phyloP scores from a whole-genome alignment of 2,888 invertebrate species.

The Autographa gamma region DNA sequence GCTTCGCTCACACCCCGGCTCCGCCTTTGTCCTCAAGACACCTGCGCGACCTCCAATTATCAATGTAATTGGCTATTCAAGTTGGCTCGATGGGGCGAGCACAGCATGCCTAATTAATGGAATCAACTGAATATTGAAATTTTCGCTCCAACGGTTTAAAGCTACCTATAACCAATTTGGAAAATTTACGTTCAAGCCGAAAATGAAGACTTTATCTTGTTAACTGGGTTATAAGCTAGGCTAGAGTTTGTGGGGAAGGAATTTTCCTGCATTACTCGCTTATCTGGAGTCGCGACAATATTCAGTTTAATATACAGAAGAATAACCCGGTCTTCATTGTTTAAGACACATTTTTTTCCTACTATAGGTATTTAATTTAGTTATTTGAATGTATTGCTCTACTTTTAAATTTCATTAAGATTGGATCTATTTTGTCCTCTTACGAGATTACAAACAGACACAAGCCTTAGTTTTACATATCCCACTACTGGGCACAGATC shows the following conservation, averaged over 20 bases:
- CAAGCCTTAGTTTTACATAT: no score
- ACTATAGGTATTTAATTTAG: no score
- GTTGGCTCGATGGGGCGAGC: constrained; percentile 80
- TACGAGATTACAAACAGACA: no score
- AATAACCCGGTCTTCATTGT: neutral
- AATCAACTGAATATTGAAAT: constrained; percentile 87
- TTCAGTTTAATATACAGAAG: neutral
- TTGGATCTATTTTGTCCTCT: no score
- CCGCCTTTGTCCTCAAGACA: constrained; percentile 80
- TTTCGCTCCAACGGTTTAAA: constrained; percentile 78
- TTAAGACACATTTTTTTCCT: neutral
- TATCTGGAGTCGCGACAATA: neutral
- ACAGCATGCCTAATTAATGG: constrained; percentile 85
- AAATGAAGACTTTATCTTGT: constrained; percentile 51
- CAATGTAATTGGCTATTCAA: constrained; percentile 88
- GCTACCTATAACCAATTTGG: constrained; percentile 66
- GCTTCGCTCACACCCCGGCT: constrained; percentile 51
- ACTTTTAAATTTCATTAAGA: no score
- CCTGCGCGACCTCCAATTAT: constrained; percentile 87
- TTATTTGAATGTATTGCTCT: no score
- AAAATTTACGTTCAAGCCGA: constrained; percentile 71
- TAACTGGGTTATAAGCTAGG: constrained; percentile 14
- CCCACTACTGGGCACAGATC: no score
- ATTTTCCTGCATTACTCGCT: neutral
- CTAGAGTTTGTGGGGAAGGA: neutral